Evolutionary conservation across 2,113 vertebrate species (phyloP).

Genomic region (Tachycineta bicolor): DNA sequence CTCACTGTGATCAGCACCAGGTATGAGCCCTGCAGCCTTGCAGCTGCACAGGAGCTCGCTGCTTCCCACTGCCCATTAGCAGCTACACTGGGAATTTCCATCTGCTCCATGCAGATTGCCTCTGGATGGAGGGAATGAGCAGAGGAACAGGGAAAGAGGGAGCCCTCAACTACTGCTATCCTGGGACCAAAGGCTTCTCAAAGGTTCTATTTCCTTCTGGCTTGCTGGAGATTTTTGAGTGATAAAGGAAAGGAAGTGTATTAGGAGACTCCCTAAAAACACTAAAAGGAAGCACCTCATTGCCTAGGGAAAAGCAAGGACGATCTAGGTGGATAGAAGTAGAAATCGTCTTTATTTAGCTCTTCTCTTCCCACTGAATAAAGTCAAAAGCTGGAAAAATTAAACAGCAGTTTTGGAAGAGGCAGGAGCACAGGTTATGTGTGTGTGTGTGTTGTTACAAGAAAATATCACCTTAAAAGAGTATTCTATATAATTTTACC

Average conservation of each 20-base stretch:
- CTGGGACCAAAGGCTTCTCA: neutral
- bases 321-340: neutral
- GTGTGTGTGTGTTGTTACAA: neutral
- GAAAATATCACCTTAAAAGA: neutral
- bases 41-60: rapidly evolving
- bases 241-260: neutral
- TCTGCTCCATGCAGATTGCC: neutral
- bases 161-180: neutral
- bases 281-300: neutral
- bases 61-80: neutral
- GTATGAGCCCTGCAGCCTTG: neutral
- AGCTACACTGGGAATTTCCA: neutral
- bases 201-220: neutral
- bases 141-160: neutral
- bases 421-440: neutral
- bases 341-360: neutral
- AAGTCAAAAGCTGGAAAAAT: neutral
- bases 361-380: neutral
- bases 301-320: neutral
- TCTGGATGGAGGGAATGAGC: neutral
- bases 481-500: neutral
- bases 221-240: neutral
- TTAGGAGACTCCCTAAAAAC: neutral
- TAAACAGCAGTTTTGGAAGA: neutral
- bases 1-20: neutral